These are phyloP conservation scores for Zele albiditarsus DNA, from an alignment of 2,888 invertebrate genomes.

Conservation along the genomic window DNA sequence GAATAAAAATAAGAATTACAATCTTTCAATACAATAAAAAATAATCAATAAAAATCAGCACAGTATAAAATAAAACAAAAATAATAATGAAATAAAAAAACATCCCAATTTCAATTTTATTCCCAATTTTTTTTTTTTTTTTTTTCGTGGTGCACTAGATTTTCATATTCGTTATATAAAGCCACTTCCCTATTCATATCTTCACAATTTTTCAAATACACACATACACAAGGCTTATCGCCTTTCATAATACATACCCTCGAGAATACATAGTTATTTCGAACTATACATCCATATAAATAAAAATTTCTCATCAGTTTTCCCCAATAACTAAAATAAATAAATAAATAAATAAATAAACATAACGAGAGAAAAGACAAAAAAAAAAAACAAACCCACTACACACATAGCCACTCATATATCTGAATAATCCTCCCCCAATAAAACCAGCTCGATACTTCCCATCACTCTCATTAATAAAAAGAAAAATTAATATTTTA, in stretches of 20 bases:
- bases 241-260: not conserved
- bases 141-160: not conserved
- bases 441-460: too few relatives aligned
- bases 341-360: not conserved
- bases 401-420: too few relatives aligned
- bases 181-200: not conserved
- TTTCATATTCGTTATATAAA: not conserved
- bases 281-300: not conserved
- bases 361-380: too few relatives aligned
- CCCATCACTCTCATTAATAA: too few relatives aligned
- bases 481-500: too few relatives aligned
- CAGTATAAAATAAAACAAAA: too few relatives aligned
- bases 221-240: constrained; percentile 21
- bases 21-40: too few relatives aligned
- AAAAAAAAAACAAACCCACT: not conserved
- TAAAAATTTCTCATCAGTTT: not conserved
- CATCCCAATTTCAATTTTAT: not conserved
- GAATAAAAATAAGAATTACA: too few relatives aligned
- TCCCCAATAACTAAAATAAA: not conserved
- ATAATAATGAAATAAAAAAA: not conserved
- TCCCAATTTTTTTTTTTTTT: not conserved
- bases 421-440: too few relatives aligned
- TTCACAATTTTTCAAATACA: constrained; percentile 17
- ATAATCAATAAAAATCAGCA: too few relatives aligned
- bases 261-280: not conserved